These are phyloP conservation scores for Meloidogyne hapla DNA, from an alignment of 1,140 invertebrate genomes.

Conservation along the genomic window DNA sequence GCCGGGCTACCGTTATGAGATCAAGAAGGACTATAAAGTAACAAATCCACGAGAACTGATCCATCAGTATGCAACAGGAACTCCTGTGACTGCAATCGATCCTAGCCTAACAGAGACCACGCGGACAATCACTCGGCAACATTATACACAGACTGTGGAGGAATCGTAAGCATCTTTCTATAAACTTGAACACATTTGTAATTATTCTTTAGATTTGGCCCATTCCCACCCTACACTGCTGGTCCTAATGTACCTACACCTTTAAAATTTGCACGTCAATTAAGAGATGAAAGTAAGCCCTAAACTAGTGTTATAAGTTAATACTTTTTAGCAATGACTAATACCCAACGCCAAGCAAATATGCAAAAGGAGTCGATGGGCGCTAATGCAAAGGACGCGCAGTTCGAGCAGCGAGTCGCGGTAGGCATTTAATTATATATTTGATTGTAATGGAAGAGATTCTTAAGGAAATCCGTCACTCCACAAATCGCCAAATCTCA, in stretches of 20 bases:
- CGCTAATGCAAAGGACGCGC: constrained; percentile 41
- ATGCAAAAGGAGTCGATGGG: constrained; percentile 41
- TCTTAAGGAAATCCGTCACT: constrained; percentile 48
- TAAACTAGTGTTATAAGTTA: background rate
- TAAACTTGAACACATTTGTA: background rate
- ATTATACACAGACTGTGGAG: constrained; percentile 50
- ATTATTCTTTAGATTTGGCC: constrained; percentile 45
- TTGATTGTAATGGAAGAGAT: background rate
- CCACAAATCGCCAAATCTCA: constrained; percentile 38
- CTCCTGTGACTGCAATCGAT: constrained; percentile 49
- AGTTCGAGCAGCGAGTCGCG: constrained; percentile 46
- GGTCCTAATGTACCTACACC: constrained; percentile 40
- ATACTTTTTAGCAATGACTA: constrained; percentile 52
- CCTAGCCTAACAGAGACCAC: constrained; percentile 50
- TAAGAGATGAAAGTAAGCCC: constrained; percentile 60
- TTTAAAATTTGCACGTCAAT: constrained; percentile 56
- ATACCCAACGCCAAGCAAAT: constrained; percentile 55
- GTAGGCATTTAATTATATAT: background rate
- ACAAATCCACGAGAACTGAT: constrained; percentile 60
- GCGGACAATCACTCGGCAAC: constrained; percentile 50
- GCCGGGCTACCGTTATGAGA: constrained; percentile 53
- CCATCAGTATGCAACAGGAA: constrained; percentile 62
- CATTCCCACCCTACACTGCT: constrained; percentile 55
- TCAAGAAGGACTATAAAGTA: constrained; percentile 57
- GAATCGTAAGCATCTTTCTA: constrained; percentile 40